Evolutionary conservation across 2,888 invertebrate species (phyloP).

Genomic region (Dasysyrphus tricinctus): DNA sequence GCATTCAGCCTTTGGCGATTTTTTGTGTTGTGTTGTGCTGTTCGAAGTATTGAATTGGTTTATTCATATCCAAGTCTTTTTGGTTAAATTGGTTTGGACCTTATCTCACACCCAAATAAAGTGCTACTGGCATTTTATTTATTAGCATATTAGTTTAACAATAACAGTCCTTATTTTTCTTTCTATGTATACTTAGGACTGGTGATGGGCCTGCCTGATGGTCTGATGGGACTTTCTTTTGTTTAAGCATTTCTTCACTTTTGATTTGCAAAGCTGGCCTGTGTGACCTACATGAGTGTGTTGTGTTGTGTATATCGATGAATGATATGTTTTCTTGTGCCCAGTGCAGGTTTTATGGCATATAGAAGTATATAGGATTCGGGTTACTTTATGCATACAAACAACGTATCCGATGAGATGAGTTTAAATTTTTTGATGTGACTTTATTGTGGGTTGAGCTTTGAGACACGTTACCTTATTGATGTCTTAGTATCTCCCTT

Average conservation of each 20-base stretch:
- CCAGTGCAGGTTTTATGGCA: not conserved
- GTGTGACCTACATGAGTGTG: slow-evolving; percentile 25
- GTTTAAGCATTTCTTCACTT: slow-evolving; percentile 45
- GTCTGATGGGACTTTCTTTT: slow-evolving; percentile 35
- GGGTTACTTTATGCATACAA: not conserved
- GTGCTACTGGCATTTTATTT: slow-evolving; percentile 66
- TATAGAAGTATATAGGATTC: not conserved
- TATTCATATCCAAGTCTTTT: slow-evolving; percentile 16
- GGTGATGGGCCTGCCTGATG: slow-evolving; percentile 1
- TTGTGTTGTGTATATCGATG: slow-evolving; percentile 1
- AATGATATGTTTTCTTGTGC: slow-evolving; percentile 10
- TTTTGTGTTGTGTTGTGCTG: slow-evolving; percentile 43
- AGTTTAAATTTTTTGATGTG: slow-evolving; percentile 13
- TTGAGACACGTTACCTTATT: not conserved
- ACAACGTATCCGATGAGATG: not conserved
- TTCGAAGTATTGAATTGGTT: not conserved
- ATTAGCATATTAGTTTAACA: slow-evolving; percentile 73
- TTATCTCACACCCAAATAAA: slow-evolving; percentile 14
- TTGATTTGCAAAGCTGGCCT: slow-evolving; percentile 47
- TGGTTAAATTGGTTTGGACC: slow-evolving; percentile 25
- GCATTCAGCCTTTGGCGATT: slow-evolving; percentile 31
- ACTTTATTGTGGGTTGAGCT: not conserved
- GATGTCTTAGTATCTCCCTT: too few species aligned
- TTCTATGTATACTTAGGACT: slow-evolving; percentile 69
- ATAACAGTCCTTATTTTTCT: slow-evolving; percentile 70